phyloP scores from a whole-genome alignment of 2,113 vertebrate genomes.

The Rhinichthys klamathensis region DNA sequence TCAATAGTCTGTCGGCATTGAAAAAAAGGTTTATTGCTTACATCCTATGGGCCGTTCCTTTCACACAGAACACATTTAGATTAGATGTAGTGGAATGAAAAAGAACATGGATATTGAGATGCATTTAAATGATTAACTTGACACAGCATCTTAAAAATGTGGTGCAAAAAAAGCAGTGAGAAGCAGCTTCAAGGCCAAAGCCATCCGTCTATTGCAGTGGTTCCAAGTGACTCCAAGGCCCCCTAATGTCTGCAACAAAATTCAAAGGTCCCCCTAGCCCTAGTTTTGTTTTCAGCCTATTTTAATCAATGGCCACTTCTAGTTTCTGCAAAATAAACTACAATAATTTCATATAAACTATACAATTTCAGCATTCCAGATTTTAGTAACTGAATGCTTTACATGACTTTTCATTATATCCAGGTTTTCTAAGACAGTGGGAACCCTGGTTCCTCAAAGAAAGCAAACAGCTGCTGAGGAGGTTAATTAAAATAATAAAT shows the following conservation, averaged over 20 bases:
- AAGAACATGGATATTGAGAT: not conserved
- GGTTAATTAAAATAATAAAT: not conserved
- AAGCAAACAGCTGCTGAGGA: not conserved
- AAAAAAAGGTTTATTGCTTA: not conserved
- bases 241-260: not conserved
- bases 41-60: not conserved
- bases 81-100: not conserved
- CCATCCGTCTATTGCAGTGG: not conserved
- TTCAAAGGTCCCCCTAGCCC: not conserved
- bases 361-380: not conserved
- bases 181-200: not conserved
- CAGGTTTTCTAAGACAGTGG: not conserved
- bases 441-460: not conserved
- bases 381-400: not conserved
- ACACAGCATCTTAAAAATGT: not conserved
- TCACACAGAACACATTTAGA: not conserved
- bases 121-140: not conserved
- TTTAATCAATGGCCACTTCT: not conserved
- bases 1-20: slow-evolving; percentile 77
- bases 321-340: not conserved
- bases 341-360: not conserved
- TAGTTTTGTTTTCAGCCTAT: not conserved
- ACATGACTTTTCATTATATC: not conserved
- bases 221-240: not conserved
- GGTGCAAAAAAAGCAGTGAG: not conserved